phyloP scores from a whole-genome alignment of 2,888 invertebrate species.

The Tethea ocularis region DNA sequence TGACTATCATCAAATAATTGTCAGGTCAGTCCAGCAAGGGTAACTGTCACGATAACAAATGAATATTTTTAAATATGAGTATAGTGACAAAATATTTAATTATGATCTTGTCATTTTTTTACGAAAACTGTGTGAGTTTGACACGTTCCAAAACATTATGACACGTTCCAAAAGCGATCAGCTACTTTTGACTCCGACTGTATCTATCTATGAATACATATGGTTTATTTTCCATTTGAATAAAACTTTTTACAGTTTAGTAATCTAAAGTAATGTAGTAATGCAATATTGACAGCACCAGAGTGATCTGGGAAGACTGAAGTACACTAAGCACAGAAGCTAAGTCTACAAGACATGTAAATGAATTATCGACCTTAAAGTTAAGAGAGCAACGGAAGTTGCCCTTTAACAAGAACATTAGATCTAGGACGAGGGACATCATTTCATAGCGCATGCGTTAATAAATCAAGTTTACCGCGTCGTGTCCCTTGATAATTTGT shows the following conservation, averaged over 20 bases:
- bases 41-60: too few relatives aligned
- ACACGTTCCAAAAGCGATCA: too few relatives aligned
- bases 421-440: background rate
- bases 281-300: background rate
- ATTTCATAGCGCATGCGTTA: slow-evolving; percentile 51
- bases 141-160: too few relatives aligned
- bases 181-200: too few relatives aligned
- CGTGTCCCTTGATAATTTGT: slow-evolving; percentile 83
- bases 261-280: background rate
- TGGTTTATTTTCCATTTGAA: background rate
- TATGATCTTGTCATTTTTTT: too few relatives aligned
- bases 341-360: background rate
- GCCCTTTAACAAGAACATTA: background rate
- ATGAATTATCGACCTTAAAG: too few relatives aligned
- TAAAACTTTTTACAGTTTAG: background rate
- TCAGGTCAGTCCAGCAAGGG: too few relatives aligned
- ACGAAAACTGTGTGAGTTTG: too few relatives aligned
- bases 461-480: slow-evolving; percentile 78
- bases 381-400: too few relatives aligned
- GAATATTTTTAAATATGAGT: too few relatives aligned
- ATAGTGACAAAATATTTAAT: too few relatives aligned
- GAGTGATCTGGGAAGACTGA: background rate
- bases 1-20: too few relatives aligned
- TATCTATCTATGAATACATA: background rate
- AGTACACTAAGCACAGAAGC: background rate